Evolutionary conservation across 2,797 vertebrate genomes (phyloP).

Genomic region (Spinus olivaceus): DNA sequence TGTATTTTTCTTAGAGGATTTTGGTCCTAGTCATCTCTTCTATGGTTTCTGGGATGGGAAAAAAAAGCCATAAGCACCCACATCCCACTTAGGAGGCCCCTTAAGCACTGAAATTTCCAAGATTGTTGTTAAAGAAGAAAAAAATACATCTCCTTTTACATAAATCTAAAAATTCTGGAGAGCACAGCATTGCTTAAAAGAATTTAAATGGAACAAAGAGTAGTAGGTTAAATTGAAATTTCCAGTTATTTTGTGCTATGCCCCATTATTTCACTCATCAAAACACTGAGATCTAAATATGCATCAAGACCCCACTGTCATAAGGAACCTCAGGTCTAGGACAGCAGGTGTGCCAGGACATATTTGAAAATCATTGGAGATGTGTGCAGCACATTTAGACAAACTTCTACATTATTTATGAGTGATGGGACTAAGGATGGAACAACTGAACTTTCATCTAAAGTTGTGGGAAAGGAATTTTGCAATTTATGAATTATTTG

Average conservation of each 20-base stretch:
- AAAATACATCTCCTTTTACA: neutral
- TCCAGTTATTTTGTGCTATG: neutral
- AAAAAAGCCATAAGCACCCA: fast-evolving
- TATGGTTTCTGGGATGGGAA: fast-evolving
- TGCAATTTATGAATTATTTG: neutral
- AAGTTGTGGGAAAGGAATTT: neutral
- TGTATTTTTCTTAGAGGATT: neutral
- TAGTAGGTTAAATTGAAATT: neutral
- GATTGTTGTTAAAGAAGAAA: neutral
- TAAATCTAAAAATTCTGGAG: neutral
- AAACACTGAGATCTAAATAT: neutral
- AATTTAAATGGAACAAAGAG: neutral
- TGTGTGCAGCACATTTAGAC: neutral
- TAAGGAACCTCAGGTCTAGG: neutral
- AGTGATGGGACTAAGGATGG: neutral
- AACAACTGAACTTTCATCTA: neutral
- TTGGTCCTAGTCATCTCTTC: neutral
- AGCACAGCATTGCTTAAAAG: neutral
- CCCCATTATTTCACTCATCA: neutral
- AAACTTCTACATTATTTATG: neutral
- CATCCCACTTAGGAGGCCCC: neutral
- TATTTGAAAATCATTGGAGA: neutral
- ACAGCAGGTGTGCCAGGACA: neutral
- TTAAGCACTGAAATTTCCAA: neutral
- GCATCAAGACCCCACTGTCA: neutral